Conservation (phyloP, 2,888 invertebrate species). For the Theretra japonica region DNA sequence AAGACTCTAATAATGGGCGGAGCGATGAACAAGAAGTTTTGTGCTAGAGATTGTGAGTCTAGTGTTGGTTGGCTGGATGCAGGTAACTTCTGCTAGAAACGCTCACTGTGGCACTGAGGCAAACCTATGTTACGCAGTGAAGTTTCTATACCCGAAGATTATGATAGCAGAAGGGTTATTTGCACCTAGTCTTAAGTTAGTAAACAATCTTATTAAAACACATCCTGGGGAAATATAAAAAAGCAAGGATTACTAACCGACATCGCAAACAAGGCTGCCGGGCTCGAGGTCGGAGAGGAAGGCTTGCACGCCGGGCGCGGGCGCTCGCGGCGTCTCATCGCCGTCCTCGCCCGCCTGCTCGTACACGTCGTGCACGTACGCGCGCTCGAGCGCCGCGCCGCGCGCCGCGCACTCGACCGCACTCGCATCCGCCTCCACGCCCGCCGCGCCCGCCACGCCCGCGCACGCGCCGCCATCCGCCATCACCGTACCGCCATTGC, state of each 20-base stretch:
- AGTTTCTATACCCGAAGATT: too few species aligned
- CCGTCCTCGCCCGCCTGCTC: conserved; percentile 92
- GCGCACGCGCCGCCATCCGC: conserved; percentile 72
- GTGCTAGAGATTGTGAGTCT: too few species aligned
- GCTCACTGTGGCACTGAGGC: too few species aligned
- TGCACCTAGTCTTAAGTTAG: too few species aligned
- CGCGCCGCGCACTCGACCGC: conserved; percentile 67
- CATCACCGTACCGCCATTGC: conserved; percentile 81
- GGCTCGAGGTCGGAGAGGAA: conserved; percentile 95
- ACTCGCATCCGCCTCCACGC: conserved; percentile 43
- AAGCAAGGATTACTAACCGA: conserved; percentile 86
- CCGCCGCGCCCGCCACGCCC: conserved; percentile 51
- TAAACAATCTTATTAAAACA: too few species aligned
- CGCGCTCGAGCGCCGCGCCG: conserved; percentile 81
- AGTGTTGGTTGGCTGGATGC: too few species aligned
- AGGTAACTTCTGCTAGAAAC: too few species aligned
- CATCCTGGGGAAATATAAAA: too few species aligned
- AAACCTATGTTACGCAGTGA: too few species aligned
- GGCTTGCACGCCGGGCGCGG: conserved; percentile 90
- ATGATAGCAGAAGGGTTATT: too few species aligned
- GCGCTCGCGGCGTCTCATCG: conserved; percentile 66
- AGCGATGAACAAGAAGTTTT: too few species aligned
- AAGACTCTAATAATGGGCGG: too few species aligned
- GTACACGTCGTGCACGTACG: conserved; percentile 98
- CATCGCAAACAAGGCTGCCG: conserved; percentile 97